These are phyloP conservation scores for Microctenopoma lineatum DNA, from an alignment of 2,797 vertebrate genomes.

Conservation along the genomic window DNA sequence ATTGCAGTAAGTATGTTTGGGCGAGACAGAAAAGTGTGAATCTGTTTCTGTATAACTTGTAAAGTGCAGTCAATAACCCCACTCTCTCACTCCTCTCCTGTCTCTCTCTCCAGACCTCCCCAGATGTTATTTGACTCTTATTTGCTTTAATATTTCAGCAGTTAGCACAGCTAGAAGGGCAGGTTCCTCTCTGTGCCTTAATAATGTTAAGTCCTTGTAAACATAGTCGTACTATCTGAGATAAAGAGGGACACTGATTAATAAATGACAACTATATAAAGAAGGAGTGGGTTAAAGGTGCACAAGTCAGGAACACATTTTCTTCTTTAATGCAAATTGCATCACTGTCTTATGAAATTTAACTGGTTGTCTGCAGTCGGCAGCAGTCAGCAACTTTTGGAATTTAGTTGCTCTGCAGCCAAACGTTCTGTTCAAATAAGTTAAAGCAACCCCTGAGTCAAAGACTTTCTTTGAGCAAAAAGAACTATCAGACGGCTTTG, in stretches of 20 bases:
- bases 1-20: background rate
- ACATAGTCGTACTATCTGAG: slow-evolving; percentile 58
- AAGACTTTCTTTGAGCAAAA: slow-evolving; percentile 29
- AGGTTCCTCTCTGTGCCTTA: slow-evolving; percentile 42
- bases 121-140: slow-evolving; percentile 57
- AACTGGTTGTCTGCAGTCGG: slow-evolving; percentile 21
- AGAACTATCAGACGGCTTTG: slow-evolving; percentile 65
- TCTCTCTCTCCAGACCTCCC: slow-evolving; percentile 21
- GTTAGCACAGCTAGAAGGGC: slow-evolving; percentile 53
- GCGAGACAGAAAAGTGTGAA: too few species aligned
- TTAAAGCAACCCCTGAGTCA: slow-evolving; percentile 55
- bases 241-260: slow-evolving; percentile 14
- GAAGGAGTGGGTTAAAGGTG: slow-evolving; percentile 9
- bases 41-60: too few species aligned
- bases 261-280: background rate
- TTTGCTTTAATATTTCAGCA: slow-evolving; percentile 75
- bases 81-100: background rate
- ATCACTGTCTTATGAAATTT: background rate
- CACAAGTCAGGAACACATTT: background rate
- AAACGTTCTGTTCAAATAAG: slow-evolving; percentile 59
- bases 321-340: slow-evolving; percentile 5
- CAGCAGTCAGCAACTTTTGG: slow-evolving; percentile 6
- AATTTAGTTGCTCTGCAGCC: slow-evolving; percentile 46
- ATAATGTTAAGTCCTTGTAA: slow-evolving; percentile 61
- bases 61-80: slow-evolving; percentile 9